Percentiles rank a stretch among this genome's conserved stretches.
Conservation (phyloP, 2,113 vertebrate species). For the Alligator mississippiensis region DNA sequence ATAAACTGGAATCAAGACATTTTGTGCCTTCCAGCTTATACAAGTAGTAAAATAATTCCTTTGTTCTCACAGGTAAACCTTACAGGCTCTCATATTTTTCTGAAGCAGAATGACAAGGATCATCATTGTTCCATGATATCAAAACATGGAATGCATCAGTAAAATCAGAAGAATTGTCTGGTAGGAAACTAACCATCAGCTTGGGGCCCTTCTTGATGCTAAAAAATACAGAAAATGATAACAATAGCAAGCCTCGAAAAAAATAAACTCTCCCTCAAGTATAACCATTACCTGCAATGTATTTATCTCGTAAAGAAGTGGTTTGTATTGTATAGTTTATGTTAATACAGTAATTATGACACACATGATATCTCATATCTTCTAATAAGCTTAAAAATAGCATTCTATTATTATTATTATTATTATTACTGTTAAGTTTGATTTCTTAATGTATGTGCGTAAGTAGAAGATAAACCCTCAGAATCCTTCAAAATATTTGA, state of each 20-base stretch:
- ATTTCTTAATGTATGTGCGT: slow-evolving; percentile 5
- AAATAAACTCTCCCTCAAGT: background rate
- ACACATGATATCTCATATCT: background rate
- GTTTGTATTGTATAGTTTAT: background rate
- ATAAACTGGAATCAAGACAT: background rate
- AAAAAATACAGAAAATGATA: background rate
- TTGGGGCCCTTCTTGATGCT: fast-evolving
- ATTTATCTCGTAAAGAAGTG: background rate
- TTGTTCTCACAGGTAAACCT: background rate
- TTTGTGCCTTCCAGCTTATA: background rate
- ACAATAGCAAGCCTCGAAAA: background rate
- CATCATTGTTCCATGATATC: background rate
- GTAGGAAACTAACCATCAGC: background rate
- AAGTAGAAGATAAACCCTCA: slow-evolving; percentile 32
- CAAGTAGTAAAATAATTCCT: background rate
- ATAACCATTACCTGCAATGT: background rate
- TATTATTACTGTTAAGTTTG: background rate
- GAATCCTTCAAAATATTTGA: slow-evolving; percentile 31
- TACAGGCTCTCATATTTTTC: background rate
- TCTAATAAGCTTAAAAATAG: background rate
- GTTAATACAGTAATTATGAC: background rate
- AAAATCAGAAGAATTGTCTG: background rate
- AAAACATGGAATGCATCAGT: background rate
- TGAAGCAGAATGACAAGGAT: background rate
- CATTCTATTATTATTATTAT: background rate